These are phyloP conservation scores for Thomomys bottae DNA, from an alignment of 2,113 vertebrate genomes.

Conservation along the genomic window DNA sequence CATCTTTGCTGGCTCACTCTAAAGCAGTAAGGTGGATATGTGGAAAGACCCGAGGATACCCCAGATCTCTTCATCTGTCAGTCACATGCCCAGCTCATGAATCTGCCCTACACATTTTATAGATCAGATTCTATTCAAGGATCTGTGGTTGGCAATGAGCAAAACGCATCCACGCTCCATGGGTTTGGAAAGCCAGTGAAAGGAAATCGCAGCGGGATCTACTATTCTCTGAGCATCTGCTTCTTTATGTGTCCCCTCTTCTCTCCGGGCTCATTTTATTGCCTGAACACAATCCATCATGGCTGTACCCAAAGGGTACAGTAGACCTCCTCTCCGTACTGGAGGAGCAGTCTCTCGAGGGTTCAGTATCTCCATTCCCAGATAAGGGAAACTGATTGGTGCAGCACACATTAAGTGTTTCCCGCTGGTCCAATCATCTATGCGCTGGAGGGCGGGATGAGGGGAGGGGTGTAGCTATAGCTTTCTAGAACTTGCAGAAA, in stretches of 20 bases:
- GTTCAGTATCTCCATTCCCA: neutral
- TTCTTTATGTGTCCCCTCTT: neutral
- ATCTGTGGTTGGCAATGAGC: neutral
- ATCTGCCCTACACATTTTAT: neutral
- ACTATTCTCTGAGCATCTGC: neutral
- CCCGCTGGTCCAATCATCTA: neutral
- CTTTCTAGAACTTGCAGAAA: neutral
- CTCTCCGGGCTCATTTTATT: neutral
- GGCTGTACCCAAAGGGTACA: neutral
- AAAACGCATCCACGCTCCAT: neutral
- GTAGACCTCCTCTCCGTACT: neutral
- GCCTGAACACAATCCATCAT: neutral
- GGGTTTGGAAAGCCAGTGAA: rapidly evolving
- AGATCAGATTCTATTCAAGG: neutral
- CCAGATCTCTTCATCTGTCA: neutral
- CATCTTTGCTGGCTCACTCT: neutral
- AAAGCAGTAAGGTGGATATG: neutral
- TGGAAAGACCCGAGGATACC: neutral
- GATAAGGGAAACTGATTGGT: neutral
- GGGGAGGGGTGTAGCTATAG: too few species aligned
- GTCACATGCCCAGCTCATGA: neutral
- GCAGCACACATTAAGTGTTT: neutral
- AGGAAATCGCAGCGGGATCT: neutral
- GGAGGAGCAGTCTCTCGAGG: too few species aligned
- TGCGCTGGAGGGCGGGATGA: neutral